Conservation (phyloP, 2,113 vertebrate genomes). For the Neopipo cinnamomea region DNA sequence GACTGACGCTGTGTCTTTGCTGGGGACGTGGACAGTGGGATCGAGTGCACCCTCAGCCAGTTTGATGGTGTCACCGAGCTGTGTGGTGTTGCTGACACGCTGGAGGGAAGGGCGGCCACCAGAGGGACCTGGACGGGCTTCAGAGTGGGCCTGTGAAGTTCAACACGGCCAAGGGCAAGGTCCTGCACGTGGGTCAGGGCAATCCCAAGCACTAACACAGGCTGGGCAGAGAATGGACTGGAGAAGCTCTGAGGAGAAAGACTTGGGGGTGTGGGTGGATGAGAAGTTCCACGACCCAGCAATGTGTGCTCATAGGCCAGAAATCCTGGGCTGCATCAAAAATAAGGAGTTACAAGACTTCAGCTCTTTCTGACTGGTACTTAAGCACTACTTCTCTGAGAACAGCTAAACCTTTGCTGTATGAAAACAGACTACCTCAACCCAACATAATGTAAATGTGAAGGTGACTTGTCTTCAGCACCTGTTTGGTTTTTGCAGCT, state of each 20-base stretch:
- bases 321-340: background rate
- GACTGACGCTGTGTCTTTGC: background rate
- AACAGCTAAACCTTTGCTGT: background rate
- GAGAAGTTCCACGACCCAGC: background rate
- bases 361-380: background rate
- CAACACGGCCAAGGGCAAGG: background rate
- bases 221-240: background rate
- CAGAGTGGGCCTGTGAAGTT: no score
- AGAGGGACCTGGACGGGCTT: background rate
- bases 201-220: background rate
- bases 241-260: background rate
- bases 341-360: background rate
- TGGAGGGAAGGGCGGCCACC: background rate
- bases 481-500: background rate
- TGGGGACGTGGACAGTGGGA: background rate
- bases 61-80: accelerated
- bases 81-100: accelerated
- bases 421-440: background rate
- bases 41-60: background rate
- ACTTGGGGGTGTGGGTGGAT: background rate
- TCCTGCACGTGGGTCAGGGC: background rate
- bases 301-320: background rate
- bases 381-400: background rate
- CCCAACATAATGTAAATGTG: background rate
- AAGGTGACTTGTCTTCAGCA: background rate